A percentile compares a stretch with the other conserved stretches of the same genome.
Conservation (phyloP, 2,113 vertebrate genomes). For the Corydoras maculifer region DNA sequence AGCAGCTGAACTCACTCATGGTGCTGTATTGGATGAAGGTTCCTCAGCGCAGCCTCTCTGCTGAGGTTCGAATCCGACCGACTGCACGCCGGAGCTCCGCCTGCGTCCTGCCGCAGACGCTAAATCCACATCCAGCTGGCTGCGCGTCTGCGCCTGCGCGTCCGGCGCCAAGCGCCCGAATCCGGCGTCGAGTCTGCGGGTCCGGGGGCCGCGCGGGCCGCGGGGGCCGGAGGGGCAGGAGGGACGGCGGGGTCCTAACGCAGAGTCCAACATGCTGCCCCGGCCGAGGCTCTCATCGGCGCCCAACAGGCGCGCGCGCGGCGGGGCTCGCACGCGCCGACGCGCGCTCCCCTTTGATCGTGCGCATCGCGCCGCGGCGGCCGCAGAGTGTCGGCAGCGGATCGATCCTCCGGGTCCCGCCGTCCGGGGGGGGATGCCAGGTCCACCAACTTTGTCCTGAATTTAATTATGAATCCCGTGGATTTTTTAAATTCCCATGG, state of each 20-base stretch:
- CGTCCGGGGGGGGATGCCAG: not conserved
- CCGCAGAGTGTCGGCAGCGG: not conserved
- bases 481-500: too few relatives aligned
- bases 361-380: not conserved
- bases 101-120: slow-evolving; percentile 17
- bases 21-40: too few relatives aligned
- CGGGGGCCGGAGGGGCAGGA: too few relatives aligned
- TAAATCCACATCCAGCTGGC: slow-evolving; percentile 19
- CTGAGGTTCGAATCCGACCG: not conserved
- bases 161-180: not conserved
- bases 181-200: not conserved
- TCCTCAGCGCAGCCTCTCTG: not conserved
- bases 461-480: too few relatives aligned
- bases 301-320: not conserved
- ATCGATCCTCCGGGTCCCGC: not conserved
- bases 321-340: not conserved
- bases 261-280: not conserved
- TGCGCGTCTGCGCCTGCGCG: not conserved
- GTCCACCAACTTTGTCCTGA: not conserved
- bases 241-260: not conserved
- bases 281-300: slow-evolving; percentile 14
- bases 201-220: not conserved
- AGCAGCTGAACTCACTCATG: too few relatives aligned
- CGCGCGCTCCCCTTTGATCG: slow-evolving; percentile 2
- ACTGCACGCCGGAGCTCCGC: slow-evolving; percentile 1